Evolutionary conservation across 2,888 invertebrate species (phyloP), one percentile per base, ranked within the genome.

Genomic region (Dolichopus griseipennis): DNA sequence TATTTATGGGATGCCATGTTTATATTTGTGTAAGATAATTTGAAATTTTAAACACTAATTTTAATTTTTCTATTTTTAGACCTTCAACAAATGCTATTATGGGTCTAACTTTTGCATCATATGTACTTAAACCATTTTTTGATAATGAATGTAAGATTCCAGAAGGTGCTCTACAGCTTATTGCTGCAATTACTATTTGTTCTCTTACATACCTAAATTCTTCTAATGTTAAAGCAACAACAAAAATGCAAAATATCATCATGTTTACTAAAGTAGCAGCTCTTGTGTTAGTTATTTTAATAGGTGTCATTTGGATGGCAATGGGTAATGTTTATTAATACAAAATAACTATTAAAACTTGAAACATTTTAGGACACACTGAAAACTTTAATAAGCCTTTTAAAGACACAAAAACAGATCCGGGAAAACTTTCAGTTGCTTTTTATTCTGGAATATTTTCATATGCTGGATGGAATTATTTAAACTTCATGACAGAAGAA

Each of bases 51-150:
- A 5, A 27, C 27, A 27, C 2, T 5, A 27, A 27, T 27, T 2
- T 27, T 68, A 68, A 72, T 79, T 81, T 27, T 27, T 27, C 27
- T 27, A 27, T 27, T 27, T 27, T 79, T 81, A 95, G 95, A 70
- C 97, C 97, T 21, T 94, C 95, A 67, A 94, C 95, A 61, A 96
- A 96, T 82, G 97, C 97, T n/a, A 95, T 97, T 67, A 95, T 95
- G 89, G 91, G 92, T 2, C 81, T 97, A 72, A 97, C 97, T 22
- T 96, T 97, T 83, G 93, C 96, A 27, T 92, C 91, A 75, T 97
- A 97, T 78, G 87, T 95, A 10, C 84, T 97, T 67, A 89, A 95
- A 75, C 95, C 96, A 0, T 89, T 96, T 75, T 95, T 93, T 77
- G 88, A 89, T 0, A 77, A 75, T 41, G 84, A 87, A 72, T 92